phyloP scores from a whole-genome alignment of 2,888 invertebrate species.

The Ormyrus labotus region DNA sequence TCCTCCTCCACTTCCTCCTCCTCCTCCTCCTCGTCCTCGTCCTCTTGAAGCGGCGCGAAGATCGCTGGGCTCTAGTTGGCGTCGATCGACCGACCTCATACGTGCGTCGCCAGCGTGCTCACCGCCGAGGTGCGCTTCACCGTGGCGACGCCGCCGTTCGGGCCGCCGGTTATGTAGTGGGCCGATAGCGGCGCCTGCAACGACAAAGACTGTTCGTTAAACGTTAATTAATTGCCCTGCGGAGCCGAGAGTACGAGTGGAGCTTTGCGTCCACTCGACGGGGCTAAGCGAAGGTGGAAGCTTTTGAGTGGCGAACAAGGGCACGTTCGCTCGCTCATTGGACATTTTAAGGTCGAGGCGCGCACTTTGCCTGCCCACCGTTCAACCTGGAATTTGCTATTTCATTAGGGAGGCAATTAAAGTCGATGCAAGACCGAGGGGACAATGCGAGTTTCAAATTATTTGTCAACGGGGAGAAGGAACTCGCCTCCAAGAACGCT shows the following conservation, averaged over 20 bases:
- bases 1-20: slow-evolving; percentile 5
- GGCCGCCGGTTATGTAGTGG: slow-evolving; percentile 75
- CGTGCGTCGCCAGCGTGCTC: slow-evolving; percentile 82
- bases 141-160: slow-evolving; percentile 79
- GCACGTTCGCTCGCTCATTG: too few relatives aligned
- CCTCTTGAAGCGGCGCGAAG: not conserved
- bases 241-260: not conserved
- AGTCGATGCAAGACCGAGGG: too few relatives aligned
- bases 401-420: too few relatives aligned
- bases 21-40: slow-evolving; percentile 17
- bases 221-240: slow-evolving; percentile 37
- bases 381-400: too few relatives aligned
- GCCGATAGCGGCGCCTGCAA: slow-evolving; percentile 73
- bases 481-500: too few relatives aligned
- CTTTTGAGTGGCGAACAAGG: too few relatives aligned
- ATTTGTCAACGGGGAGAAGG: too few relatives aligned
- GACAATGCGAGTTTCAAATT: too few relatives aligned
- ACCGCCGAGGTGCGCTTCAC: slow-evolving; percentile 78
- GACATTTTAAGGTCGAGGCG: too few relatives aligned
- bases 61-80: slow-evolving; percentile 69
- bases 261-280: not conserved
- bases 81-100: slow-evolving; percentile 76
- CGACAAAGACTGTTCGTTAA: slow-evolving; percentile 50
- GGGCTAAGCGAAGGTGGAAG: not conserved
- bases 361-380: too few relatives aligned